Conservation (phyloP, 1,140 invertebrate genomes). For the Hycleus cichorii region DNA sequence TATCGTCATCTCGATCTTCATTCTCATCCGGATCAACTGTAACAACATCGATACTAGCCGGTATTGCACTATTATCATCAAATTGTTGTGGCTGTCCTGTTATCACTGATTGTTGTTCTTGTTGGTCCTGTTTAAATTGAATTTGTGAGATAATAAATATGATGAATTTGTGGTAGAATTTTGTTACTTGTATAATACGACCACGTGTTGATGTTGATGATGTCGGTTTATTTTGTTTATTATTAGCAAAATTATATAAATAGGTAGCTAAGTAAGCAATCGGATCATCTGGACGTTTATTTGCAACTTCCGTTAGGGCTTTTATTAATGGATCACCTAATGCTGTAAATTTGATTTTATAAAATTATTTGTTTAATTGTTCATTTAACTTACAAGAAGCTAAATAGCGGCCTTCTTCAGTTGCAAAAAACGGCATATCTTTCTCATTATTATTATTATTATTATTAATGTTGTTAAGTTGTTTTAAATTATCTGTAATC, state of each 20-base stretch:
- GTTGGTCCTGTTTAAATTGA: slow-evolving; percentile 18
- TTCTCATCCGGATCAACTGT: slow-evolving; percentile 36
- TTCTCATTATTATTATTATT: slow-evolving; percentile 43
- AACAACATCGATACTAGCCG: slow-evolving; percentile 36
- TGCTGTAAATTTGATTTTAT: slow-evolving; percentile 47
- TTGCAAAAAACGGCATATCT: slow-evolving; percentile 66
- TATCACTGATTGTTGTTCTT: slow-evolving; percentile 7
- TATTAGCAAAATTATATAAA: slow-evolving; percentile 65
- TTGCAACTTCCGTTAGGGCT: slow-evolving; percentile 77
- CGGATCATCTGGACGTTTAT: slow-evolving; percentile 71
- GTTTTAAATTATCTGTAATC: slow-evolving; percentile 40
- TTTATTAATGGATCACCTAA: slow-evolving; percentile 79
- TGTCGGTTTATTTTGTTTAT: slow-evolving; percentile 38
- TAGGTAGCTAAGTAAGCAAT: slow-evolving; percentile 75
- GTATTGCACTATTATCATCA: slow-evolving; percentile 42
- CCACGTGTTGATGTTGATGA: slow-evolving; percentile 15
- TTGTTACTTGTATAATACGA: slow-evolving; percentile 28
- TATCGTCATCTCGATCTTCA: slow-evolving; percentile 37
- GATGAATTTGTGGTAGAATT: background rate
- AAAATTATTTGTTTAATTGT: background rate
- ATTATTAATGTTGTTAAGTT: slow-evolving; percentile 1
- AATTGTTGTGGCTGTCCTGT: slow-evolving; percentile 29
- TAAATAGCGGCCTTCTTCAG: slow-evolving; percentile 74
- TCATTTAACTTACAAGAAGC: slow-evolving; percentile 59
- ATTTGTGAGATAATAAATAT: background rate